Conservation (phyloP, 2,113 vertebrate species). For the Leucosticte australis region DNA sequence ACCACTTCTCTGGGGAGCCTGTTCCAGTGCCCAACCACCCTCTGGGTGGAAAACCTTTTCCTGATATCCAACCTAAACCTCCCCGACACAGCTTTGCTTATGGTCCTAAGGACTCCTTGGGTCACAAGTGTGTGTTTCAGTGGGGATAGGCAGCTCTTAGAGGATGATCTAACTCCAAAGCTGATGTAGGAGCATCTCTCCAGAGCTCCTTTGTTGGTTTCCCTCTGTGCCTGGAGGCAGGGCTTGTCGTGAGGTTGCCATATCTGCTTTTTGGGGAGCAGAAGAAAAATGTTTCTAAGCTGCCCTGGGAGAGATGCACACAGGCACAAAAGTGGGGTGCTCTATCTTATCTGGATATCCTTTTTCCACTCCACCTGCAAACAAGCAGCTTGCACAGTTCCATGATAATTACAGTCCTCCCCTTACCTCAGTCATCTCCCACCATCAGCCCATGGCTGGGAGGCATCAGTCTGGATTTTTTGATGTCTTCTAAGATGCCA, state of each 20-base stretch:
- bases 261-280: rapidly evolving
- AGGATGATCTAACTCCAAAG: not conserved
- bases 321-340: not conserved
- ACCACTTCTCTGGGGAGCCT: not conserved
- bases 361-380: not conserved
- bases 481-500: not conserved
- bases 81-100: not conserved
- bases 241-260: rapidly evolving
- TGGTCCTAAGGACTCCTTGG: not conserved
- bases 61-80: not conserved
- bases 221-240: not conserved
- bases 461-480: rapidly evolving
- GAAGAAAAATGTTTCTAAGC: not conserved
- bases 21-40: not conserved
- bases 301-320: not conserved
- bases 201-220: not conserved
- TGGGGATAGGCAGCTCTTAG: not conserved
- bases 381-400: not conserved
- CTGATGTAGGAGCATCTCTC: not conserved
- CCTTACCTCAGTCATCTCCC: not conserved
- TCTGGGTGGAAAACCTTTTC: not conserved
- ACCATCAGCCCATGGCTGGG: not conserved
- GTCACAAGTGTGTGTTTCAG: not conserved
- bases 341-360: not conserved
- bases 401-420: not conserved